These are phyloP conservation scores for Pontoporia blainvillei DNA, from an alignment of 2,113 vertebrate species.

Conservation along the genomic window DNA sequence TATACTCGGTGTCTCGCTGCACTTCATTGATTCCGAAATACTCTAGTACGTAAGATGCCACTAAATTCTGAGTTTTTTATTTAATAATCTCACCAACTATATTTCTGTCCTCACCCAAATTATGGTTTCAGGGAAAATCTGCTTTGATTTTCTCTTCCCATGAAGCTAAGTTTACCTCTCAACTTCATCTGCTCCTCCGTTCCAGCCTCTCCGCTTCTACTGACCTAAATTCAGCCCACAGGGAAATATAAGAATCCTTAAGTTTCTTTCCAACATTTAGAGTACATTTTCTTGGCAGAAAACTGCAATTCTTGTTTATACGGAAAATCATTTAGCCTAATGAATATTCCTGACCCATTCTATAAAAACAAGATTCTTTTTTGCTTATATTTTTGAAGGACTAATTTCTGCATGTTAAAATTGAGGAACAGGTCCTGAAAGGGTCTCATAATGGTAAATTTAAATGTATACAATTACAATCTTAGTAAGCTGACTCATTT, in stretches of 20 bases:
- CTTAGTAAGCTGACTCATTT: neutral
- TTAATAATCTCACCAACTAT: neutral
- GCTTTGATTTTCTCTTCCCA: neutral
- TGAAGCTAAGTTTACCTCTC: slow-evolving; percentile 21
- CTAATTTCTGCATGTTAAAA: slow-evolving; percentile 17
- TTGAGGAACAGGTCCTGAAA: neutral
- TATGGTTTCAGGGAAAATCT: neutral
- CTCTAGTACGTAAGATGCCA: neutral
- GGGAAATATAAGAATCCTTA: slow-evolving; percentile 45
- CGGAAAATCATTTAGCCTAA: slow-evolving; percentile 48
- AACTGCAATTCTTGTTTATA: slow-evolving; percentile 31
- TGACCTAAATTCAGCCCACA: slow-evolving; percentile 45
- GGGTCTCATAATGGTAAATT: neutral
- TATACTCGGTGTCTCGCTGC: neutral
- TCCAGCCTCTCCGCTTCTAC: neutral
- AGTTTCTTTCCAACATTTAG: slow-evolving; percentile 48
- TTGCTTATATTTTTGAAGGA: neutral
- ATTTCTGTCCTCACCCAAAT: neutral
- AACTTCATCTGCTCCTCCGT: neutral
- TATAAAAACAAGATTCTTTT: neutral
- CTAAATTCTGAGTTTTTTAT: neutral
- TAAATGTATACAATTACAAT: neutral
- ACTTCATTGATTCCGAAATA: neutral
- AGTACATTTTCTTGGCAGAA: slow-evolving; percentile 60
- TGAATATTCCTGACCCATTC: slow-evolving; percentile 36